Conservation (phyloP, 2,797 vertebrate species). For the Perdix hodgsoniae region DNA sequence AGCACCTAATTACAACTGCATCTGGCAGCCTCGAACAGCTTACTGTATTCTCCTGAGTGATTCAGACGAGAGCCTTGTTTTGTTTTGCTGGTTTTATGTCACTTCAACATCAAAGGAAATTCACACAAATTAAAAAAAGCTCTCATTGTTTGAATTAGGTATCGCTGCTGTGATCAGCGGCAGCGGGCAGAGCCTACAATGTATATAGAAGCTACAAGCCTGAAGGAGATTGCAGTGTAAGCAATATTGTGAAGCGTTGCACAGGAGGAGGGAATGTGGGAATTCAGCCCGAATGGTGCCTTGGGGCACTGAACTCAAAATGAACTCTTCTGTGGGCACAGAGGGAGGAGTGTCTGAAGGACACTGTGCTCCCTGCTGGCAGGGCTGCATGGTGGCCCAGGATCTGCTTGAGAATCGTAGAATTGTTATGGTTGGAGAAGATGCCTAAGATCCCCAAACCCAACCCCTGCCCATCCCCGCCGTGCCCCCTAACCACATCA, state of each 20-base stretch:
- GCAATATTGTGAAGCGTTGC: not conserved
- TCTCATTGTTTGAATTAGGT: not conserved
- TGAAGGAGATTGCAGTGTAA: not conserved
- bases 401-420: not conserved
- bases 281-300: not conserved
- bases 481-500: no score
- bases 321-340: not conserved
- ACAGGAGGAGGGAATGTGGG: not conserved
- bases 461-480: no score
- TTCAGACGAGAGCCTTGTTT: not conserved
- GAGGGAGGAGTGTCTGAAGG: not conserved
- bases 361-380: not conserved
- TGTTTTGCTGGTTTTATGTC: conserved; percentile 25
- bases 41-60: conserved; percentile 16
- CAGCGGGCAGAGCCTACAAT: not conserved
- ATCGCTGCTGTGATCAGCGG: not conserved
- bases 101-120: conserved; percentile 28
- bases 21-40: not conserved
- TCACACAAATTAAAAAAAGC: not conserved
- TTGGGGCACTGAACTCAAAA: not conserved
- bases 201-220: not conserved
- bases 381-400: not conserved
- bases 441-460: no score
- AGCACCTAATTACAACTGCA: conserved; percentile 33
- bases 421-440: no score